Conservation (phyloP, 1,140 invertebrate species). For the Drosophila mojavensis region DNA sequence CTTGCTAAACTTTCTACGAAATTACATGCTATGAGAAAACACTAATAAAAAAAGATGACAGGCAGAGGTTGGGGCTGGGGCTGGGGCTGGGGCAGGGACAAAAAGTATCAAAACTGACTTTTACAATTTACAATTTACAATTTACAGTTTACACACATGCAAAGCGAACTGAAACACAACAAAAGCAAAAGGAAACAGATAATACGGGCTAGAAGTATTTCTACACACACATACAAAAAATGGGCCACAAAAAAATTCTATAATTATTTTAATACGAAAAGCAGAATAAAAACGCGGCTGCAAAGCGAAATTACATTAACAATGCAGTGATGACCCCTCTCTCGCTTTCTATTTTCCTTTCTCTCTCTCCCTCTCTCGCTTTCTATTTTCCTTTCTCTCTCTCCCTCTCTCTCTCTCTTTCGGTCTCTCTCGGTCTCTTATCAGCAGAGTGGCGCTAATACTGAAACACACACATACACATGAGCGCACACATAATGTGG, state of each 20-base stretch:
- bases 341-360: background rate
- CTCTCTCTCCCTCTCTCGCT: background rate
- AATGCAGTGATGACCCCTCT: slow-evolving; percentile 53
- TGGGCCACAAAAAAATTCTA: slow-evolving; percentile 67
- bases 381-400: too few relatives aligned
- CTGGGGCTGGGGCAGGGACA: slow-evolving; percentile 3
- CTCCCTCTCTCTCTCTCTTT: background rate
- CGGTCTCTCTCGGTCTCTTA: background rate
- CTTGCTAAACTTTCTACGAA: slow-evolving; percentile 55
- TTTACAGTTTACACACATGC: slow-evolving; percentile 39
- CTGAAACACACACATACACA: slow-evolving; percentile 37
- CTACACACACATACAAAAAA: slow-evolving; percentile 57
- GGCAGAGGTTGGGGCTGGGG: too few relatives aligned
- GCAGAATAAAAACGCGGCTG: slow-evolving; percentile 62
- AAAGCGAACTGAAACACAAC: slow-evolving; percentile 24
- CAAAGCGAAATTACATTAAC: slow-evolving; percentile 79
- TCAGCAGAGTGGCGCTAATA: slow-evolving; percentile 50
- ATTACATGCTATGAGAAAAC: slow-evolving; percentile 59
- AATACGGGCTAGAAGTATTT: slow-evolving; percentile 50
- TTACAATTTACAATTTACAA: slow-evolving; percentile 66
- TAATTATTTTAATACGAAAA: slow-evolving; percentile 81
- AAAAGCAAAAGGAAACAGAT: slow-evolving; percentile 15
- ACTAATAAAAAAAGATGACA: slow-evolving; percentile 2
- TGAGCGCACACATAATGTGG: slow-evolving; percentile 31
- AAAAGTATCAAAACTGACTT: slow-evolving; percentile 81